Conservation (phyloP, 2,113 vertebrate genomes). For the Leptodactylus fuscus region DNA sequence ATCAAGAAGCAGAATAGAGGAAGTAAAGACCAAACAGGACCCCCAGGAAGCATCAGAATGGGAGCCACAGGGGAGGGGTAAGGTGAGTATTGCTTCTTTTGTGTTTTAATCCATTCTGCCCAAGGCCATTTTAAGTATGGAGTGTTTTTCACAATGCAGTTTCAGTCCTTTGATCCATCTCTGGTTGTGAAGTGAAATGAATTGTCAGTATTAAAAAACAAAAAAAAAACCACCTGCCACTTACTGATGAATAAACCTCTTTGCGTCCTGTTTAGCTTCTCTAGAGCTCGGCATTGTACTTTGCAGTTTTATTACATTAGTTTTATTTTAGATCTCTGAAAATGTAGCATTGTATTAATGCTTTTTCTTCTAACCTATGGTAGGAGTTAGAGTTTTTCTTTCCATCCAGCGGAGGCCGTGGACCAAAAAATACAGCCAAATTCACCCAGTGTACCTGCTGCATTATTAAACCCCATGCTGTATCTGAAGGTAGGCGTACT, state of each 20-base stretch:
- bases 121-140: too few relatives aligned
- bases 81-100: too few relatives aligned
- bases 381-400: constrained; percentile 97
- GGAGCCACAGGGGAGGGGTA: too few relatives aligned
- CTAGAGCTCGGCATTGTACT: background rate
- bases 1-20: too few relatives aligned
- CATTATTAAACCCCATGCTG: constrained; percentile 90
- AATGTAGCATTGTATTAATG: background rate
- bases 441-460: constrained; percentile 87
- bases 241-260: constrained; percentile 33
- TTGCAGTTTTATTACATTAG: background rate
- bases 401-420: constrained; percentile 84
- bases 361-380: constrained; percentile 57
- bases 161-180: too few relatives aligned
- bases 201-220: too few relatives aligned
- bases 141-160: too few relatives aligned
- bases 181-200: too few relatives aligned
- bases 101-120: too few relatives aligned
- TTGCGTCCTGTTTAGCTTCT: background rate
- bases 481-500: constrained; percentile 82
- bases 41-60: too few relatives aligned
- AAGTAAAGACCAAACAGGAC: too few relatives aligned
- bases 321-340: too few relatives aligned
- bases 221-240: background rate
- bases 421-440: constrained; percentile 85